A percentile compares a stretch with the other conserved stretches of the same genome.
Evolutionary conservation across 2,888 invertebrate genomes (phyloP).

Genomic region (Meghimatium bilineatum): DNA sequence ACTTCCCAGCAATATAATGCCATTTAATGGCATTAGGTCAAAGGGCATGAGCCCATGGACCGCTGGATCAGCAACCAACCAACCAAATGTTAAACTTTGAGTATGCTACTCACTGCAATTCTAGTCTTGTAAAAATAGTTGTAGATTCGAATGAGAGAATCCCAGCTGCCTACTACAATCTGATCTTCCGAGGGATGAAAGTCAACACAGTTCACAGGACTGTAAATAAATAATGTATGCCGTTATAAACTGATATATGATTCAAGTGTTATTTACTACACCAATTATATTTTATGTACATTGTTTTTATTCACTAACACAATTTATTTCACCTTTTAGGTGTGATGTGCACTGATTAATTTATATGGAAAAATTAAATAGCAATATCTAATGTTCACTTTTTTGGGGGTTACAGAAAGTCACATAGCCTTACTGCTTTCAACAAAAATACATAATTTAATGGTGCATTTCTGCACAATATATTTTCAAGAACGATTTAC

Average conservation of each 20-base stretch:
- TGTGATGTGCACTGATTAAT: neutral
- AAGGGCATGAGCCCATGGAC: no score
- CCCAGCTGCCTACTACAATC: slow-evolving; percentile 77
- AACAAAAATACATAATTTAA: no score
- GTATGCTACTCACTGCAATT: slow-evolving; percentile 74
- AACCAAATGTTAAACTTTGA: no score
- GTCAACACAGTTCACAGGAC: slow-evolving; percentile 76
- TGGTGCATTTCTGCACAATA: no score
- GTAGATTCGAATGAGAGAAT: slow-evolving; percentile 73
- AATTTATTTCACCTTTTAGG: neutral
- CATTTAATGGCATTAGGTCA: no score
- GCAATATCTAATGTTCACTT: neutral
- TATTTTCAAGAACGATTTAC: no score
- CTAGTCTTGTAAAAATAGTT: slow-evolving; percentile 71
- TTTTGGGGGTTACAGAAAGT: no score
- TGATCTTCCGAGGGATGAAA: slow-evolving; percentile 75
- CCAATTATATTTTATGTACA: neutral
- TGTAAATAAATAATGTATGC: slow-evolving; percentile 51
- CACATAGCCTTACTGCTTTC: no score
- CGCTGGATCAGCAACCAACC: no score
- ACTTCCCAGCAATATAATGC: no score
- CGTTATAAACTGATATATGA: neutral
- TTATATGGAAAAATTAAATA: neutral
- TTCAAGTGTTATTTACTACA: neutral
- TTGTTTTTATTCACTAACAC: neutral